phyloP scores from a whole-genome alignment of 1,140 invertebrate species.

The Hylaeus volcanicus region DNA sequence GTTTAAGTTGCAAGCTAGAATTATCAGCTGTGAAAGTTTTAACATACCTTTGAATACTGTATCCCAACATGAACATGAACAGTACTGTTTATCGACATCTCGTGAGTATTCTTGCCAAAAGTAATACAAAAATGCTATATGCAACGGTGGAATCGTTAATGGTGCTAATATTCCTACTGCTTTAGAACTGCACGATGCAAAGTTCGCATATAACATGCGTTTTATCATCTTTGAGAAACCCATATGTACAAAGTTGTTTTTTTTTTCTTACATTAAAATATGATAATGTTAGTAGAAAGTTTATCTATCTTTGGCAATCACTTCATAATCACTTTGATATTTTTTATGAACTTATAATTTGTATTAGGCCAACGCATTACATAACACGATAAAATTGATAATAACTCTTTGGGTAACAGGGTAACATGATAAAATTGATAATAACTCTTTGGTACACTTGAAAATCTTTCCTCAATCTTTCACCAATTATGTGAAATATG shows the following conservation, averaged over 20 bases:
- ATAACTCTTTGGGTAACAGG: conserved; percentile 1
- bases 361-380: conserved; percentile 8
- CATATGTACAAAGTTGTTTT: conserved; percentile 35
- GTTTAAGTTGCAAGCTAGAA: too few relatives aligned
- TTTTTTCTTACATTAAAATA: conserved; percentile 4
- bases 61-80: conserved; percentile 91
- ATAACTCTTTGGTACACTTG: neutral
- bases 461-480: neutral
- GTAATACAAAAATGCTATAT: conserved; percentile 84
- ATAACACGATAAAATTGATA: conserved; percentile 13
- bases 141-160: conserved; percentile 82
- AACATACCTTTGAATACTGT: conserved; percentile 88
- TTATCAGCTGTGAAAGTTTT: neutral
- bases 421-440: neutral
- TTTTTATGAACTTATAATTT: neutral
- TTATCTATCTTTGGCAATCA: neutral
- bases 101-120: conserved; percentile 88
- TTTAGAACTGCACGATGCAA: conserved; percentile 73
- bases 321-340: neutral
- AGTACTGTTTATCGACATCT: conserved; percentile 85
- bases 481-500: neutral
- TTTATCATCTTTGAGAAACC: conserved; percentile 67
- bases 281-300: neutral
- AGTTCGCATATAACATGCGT: conserved; percentile 67
- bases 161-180: conserved; percentile 78